Conservation (phyloP, 2,113 vertebrate genomes). For the Fulica atra region DNA sequence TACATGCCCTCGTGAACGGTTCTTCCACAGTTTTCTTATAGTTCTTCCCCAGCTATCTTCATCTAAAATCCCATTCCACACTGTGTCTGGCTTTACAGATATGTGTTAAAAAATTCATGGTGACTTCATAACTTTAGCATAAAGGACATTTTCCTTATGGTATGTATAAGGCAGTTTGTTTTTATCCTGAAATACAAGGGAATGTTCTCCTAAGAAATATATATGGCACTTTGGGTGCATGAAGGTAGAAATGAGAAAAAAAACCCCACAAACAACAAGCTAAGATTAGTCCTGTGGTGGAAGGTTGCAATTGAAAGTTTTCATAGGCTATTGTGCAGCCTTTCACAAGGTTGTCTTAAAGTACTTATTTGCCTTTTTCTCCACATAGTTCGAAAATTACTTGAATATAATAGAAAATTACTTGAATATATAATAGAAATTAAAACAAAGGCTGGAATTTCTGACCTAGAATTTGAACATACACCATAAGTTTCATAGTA, state of each 20-base stretch:
- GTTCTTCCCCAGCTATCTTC: neutral
- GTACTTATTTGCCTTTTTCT: neutral
- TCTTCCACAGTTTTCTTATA: no score
- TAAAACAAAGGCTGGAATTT: neutral
- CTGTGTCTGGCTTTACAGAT: accelerated
- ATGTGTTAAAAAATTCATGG: neutral
- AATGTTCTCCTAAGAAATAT: neutral
- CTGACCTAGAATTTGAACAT: neutral
- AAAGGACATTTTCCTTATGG: neutral
- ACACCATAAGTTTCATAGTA: neutral
- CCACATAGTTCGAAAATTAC: neutral
- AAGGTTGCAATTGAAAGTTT: neutral
- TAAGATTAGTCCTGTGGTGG: neutral
- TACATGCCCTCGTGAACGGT: no score
- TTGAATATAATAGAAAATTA: neutral
- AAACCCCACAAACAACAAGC: no score
- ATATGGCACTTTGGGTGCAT: neutral
- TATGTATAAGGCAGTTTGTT: accelerated
- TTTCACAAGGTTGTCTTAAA: neutral
- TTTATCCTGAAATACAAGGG: neutral
- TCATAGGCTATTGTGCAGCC: neutral
- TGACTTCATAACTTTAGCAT: neutral
- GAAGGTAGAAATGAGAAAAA: neutral
- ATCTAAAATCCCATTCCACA: neutral
- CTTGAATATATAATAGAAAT: neutral